phyloP scores from a whole-genome alignment of 2,888 invertebrate genomes.

The Cordilura impudica region DNA sequence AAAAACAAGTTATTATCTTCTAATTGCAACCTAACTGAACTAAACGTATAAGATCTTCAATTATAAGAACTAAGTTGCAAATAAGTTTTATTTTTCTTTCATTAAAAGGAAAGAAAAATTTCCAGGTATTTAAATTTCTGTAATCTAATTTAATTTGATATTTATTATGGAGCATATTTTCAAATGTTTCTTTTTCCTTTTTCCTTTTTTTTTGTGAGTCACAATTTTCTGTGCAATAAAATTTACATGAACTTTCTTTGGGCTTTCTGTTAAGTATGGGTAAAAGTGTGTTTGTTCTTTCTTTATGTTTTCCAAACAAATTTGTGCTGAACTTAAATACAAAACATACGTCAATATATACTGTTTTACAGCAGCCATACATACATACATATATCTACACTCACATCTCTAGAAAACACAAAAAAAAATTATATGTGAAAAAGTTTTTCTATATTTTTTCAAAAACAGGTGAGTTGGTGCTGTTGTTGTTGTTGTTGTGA shows the following conservation, averaged over 20 bases:
- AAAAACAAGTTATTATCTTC: not conserved
- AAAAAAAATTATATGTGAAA: not conserved
- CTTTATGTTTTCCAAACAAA: constrained; percentile 3
- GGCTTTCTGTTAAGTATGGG: not conserved
- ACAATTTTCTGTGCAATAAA: constrained; percentile 56
- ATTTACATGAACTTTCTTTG: constrained; percentile 46
- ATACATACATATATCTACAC: not conserved
- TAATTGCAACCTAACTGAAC: not conserved
- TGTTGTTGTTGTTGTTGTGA: not conserved
- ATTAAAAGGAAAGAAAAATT: not conserved
- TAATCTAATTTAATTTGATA: constrained; percentile 54
- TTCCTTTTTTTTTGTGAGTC: constrained; percentile 14
- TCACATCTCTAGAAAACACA: not conserved
- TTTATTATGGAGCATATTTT: constrained; percentile 33
- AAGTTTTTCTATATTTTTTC: not conserved
- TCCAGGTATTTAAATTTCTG: constrained; percentile 20
- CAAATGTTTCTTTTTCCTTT: constrained; percentile 16
- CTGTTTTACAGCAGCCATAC: not conserved
- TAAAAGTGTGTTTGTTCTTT: not conserved
- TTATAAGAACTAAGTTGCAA: not conserved
- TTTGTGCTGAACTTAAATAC: constrained; percentile 22
- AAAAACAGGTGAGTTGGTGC: not conserved
- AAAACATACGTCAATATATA: constrained; percentile 41
- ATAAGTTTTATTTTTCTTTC: not conserved
- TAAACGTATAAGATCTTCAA: not conserved